phyloP scores from a whole-genome alignment of 1,140 invertebrate species.

The Lamellibrachia luymesi region DNA sequence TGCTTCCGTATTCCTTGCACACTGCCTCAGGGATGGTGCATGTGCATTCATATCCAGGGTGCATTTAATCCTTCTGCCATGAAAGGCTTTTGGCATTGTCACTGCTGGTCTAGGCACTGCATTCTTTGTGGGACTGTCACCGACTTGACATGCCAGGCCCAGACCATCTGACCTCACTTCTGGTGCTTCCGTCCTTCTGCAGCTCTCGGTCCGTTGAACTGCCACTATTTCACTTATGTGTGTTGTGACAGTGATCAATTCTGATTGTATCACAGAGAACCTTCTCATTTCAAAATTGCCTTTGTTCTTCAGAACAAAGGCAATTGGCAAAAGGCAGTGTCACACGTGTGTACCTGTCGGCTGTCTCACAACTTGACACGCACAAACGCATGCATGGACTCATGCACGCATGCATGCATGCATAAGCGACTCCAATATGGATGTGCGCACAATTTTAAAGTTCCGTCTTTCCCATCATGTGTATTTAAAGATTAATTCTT shows the following conservation, averaged over 20 bases:
- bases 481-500: not conserved
- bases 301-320: not conserved
- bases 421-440: not conserved
- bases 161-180: not conserved
- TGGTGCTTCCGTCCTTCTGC: not conserved
- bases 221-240: not conserved
- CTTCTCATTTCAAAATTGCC: not conserved
- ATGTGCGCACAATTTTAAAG: not conserved
- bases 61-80: not conserved
- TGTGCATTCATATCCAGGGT: not conserved
- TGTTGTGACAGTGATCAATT: not conserved
- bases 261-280: not conserved
- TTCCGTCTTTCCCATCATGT: not conserved
- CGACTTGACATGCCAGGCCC: not conserved
- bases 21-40: too few species aligned
- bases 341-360: not conserved
- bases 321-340: not conserved
- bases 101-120: not conserved
- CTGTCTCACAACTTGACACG: too few species aligned
- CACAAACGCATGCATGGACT: too few species aligned
- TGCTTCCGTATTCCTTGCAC: not conserved
- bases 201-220: not conserved
- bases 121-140: not conserved
- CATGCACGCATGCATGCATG: not conserved
- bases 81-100: not conserved